Evolutionary conservation across 2,888 invertebrate species (phyloP), one percentile per base, ranked within the genome.

Genomic region (Maniola hyperantus): DNA sequence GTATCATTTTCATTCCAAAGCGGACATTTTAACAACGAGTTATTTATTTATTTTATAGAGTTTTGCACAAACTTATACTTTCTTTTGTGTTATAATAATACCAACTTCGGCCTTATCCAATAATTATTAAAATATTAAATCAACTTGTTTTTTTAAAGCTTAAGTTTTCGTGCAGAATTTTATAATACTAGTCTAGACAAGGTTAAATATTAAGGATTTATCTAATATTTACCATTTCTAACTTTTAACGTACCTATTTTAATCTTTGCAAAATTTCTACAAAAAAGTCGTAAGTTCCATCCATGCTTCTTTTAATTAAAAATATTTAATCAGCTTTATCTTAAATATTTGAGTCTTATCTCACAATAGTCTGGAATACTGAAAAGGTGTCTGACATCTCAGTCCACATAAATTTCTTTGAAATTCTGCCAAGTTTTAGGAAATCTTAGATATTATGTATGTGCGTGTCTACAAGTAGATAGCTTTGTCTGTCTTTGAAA

Each of bases 331-430:
- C 33, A n/a, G 11, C 34, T 48, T 15, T 34, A 46, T 34, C 46
- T 58, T 26, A n/a, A 58, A 33, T 26, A 26, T 26, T 58, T 58
- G 2, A 8, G 13, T 59, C 18, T 34, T 59, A 59, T 59, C 46
- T 46, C 48, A 59, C 44, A 15, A 33, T 59, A 11, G 46, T 33
- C 58, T 33, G 11, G 44, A 44, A 59, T 59, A 46, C 33, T 46
- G 26, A 44, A 59, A 46, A 46, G 58, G 15, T 59, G 55, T 10
- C 39, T 39, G 55, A 59, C 33, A 59, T 59, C 58, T 26, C 26
- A 46, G 55, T 55, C 11, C 8, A 58, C 42, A 18, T 20, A 42
- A 57, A 42, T 58, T 58, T 42, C 6, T 20, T 44, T 58, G 57
- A 39, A 58, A 11, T n/a, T 13, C 57, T 44, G 57, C 57, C 39